Evolutionary conservation across 1,140 invertebrate species (phyloP).

Genomic region (Ceratosolen solmsi): DNA sequence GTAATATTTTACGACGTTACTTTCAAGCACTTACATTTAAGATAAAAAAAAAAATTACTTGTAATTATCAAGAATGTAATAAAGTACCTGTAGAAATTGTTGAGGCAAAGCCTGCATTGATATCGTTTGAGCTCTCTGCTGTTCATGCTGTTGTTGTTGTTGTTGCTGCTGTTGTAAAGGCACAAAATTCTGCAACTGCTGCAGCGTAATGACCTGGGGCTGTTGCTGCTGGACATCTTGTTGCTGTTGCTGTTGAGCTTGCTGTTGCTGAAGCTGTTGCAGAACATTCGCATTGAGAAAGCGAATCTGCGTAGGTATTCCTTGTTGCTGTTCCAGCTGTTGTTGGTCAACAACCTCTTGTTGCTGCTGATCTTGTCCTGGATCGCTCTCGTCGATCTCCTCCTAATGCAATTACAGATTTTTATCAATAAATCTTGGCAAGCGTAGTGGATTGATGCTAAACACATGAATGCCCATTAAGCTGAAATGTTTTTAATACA

Average conservation of each 20-base stretch:
- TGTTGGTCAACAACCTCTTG: slow-evolving; percentile 66
- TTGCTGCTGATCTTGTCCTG: slow-evolving; percentile 64
- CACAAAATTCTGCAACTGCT: slow-evolving; percentile 75
- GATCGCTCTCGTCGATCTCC: slow-evolving; percentile 67
- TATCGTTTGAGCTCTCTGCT: slow-evolving; percentile 70
- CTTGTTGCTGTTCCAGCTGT: slow-evolving; percentile 73
- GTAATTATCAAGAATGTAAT: neutral
- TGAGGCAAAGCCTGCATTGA: slow-evolving; percentile 75
- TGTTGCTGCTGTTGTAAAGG: slow-evolving; percentile 66
- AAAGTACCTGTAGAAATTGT: slow-evolving; percentile 74
- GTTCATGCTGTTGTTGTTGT: slow-evolving; percentile 67
- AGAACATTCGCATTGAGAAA: slow-evolving; percentile 69
- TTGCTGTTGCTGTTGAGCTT: slow-evolving; percentile 60
- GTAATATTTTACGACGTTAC: too few relatives aligned
- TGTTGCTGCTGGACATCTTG: slow-evolving; percentile 67
- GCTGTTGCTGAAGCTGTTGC: slow-evolving; percentile 69
- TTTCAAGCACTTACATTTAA: slow-evolving; percentile 3
- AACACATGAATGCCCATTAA: too few relatives aligned
- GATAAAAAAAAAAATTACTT: slow-evolving; percentile 1
- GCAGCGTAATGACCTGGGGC: slow-evolving; percentile 74
- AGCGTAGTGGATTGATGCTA: too few relatives aligned
- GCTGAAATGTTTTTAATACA: too few relatives aligned
- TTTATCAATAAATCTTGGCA: too few relatives aligned
- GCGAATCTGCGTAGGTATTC: slow-evolving; percentile 67
- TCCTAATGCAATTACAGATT: slow-evolving; percentile 56